A percentile compares a stretch with the other conserved stretches of the same genome.
Conservation (phyloP, 2,888 invertebrate species). For the Eupithecia pulchellata region DNA sequence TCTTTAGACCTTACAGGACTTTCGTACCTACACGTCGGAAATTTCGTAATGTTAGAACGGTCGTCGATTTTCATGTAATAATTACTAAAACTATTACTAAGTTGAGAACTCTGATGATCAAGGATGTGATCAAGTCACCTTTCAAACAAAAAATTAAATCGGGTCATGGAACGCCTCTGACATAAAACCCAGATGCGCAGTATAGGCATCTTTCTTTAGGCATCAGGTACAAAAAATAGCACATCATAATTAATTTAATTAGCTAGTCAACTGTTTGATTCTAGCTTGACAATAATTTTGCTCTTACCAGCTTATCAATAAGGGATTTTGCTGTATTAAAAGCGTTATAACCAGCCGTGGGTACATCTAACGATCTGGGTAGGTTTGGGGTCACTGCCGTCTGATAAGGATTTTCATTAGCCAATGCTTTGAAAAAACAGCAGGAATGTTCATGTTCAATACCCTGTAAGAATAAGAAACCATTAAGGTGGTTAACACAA, state of each 20-base stretch:
- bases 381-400: conserved; percentile 47
- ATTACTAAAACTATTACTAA: no score
- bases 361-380: conserved; percentile 55
- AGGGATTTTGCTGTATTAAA: conserved; percentile 62
- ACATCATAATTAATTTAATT: not conserved
- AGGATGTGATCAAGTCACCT: no score
- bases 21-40: no score
- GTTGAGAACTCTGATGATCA: no score
- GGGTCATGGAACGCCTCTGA: no score
- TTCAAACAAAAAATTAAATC: no score
- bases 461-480: conserved; percentile 51
- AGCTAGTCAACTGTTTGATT: not conserved
- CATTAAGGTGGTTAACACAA: not conserved
- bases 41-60: no score
- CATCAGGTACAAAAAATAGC: no score
- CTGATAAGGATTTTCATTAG: conserved; percentile 56
- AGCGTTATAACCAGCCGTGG: conserved; percentile 62
- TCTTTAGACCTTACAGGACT: no score
- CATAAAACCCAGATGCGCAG: no score
- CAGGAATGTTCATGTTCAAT: conserved; percentile 59
- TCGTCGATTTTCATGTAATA: no score
- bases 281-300: not conserved
- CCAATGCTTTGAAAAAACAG: conserved; percentile 64
- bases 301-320: conserved; percentile 63
- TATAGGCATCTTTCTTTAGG: no score